phyloP scores from a whole-genome alignment of 2,888 invertebrate genomes.

The Nudaria mundana region DNA sequence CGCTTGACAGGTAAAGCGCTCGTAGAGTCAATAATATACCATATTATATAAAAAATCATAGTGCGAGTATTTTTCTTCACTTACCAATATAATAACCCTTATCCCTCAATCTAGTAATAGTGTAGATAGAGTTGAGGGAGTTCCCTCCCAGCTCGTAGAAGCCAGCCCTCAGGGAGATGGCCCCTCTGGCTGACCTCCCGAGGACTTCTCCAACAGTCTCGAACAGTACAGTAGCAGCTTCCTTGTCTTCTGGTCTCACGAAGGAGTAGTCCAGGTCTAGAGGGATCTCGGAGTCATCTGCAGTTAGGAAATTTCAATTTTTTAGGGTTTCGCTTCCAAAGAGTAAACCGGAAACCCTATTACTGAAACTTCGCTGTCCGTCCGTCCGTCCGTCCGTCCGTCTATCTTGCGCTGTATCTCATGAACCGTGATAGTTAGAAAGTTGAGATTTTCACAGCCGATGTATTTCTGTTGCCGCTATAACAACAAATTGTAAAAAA shows the following conservation, averaged over 20 bases:
- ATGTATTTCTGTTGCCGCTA: too few relatives aligned
- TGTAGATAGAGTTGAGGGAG: conserved; percentile 91
- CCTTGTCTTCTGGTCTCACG: conserved; percentile 79
- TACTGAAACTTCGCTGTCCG: too few relatives aligned
- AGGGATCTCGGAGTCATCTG: conserved; percentile 79
- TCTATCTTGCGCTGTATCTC: too few relatives aligned
- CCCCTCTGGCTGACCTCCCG: conserved; percentile 82
- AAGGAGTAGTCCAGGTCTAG: conserved; percentile 85
- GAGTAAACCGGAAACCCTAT: too few relatives aligned
- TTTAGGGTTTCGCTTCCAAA: too few relatives aligned
- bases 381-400: too few relatives aligned
- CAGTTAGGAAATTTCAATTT: conserved; percentile 4
- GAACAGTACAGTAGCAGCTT: conserved; percentile 86
- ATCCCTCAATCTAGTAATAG: conserved; percentile 88
- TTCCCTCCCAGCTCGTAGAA: conserved; percentile 94
- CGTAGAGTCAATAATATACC: too few relatives aligned
- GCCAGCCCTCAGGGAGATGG: conserved; percentile 84
- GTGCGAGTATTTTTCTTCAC: conserved; percentile 22
- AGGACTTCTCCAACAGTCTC: conserved; percentile 88
- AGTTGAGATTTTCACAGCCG: too few relatives aligned
- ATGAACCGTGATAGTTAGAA: too few relatives aligned
- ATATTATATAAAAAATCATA: too few relatives aligned
- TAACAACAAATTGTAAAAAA: too few relatives aligned
- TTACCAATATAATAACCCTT: conserved; percentile 89
- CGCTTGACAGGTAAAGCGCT: too few relatives aligned